phyloP scores from a whole-genome alignment of 1,140 invertebrate species.

The Pseudomyrmex gracilis region DNA sequence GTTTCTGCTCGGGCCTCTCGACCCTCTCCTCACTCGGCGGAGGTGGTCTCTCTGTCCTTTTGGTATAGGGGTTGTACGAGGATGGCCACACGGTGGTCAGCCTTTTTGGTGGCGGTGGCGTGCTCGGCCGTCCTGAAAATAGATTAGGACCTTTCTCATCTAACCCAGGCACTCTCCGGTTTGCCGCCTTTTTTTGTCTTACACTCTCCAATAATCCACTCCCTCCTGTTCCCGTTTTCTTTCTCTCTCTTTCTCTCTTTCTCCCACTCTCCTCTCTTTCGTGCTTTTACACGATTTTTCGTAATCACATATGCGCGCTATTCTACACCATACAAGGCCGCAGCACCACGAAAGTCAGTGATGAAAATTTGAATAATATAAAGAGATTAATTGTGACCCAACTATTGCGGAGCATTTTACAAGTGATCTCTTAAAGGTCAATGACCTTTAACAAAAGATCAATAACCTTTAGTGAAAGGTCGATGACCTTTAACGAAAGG shows the following conservation, averaged over 20 bases:
- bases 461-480: too few species aligned
- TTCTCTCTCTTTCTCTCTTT: neutral
- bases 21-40: constrained; percentile 78
- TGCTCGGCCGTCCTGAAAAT: constrained; percentile 83
- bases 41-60: constrained; percentile 81
- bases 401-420: neutral
- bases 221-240: neutral
- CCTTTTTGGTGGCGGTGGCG: constrained; percentile 78
- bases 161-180: constrained; percentile 71
- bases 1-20: constrained; percentile 80
- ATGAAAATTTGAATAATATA: constrained; percentile 3
- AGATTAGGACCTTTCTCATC: constrained; percentile 82
- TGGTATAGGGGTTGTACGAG: constrained; percentile 80
- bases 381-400: neutral
- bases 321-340: constrained; percentile 76
- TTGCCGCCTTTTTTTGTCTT: constrained; percentile 15
- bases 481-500: too few species aligned
- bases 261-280: constrained; percentile 8
- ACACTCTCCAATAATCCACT: constrained; percentile 45
- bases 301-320: constrained; percentile 65
- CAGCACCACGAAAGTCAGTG: neutral
- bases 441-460: too few species aligned
- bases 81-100: constrained; percentile 81
- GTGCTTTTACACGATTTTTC: constrained; percentile 15
- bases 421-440: neutral